These are phyloP conservation scores for Homarus gammarus DNA, from an alignment of 2,888 invertebrate species.

Conservation along the genomic window DNA sequence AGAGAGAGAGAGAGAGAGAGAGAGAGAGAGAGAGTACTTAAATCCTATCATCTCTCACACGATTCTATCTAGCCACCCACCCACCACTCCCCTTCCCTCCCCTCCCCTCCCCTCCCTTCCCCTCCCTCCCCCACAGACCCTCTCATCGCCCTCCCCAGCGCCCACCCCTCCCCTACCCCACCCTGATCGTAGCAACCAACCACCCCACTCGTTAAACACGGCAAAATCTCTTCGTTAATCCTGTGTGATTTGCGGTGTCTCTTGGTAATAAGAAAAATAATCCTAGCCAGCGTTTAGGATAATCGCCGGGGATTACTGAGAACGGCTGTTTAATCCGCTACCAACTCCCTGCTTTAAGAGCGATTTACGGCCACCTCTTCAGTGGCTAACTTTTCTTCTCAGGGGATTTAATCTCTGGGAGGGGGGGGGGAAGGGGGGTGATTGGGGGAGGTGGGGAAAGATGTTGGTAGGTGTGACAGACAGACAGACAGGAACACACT, in stretches of 20 bases:
- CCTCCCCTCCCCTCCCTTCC: not conserved
- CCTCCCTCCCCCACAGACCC: not conserved
- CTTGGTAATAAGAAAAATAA: not conserved
- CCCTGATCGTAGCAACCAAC: no score
- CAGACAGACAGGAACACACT: not conserved
- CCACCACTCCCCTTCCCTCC: not conserved
- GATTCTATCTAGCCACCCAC: no score
- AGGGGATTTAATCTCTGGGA: not conserved
- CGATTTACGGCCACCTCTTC: not conserved
- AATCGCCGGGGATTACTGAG: not conserved
- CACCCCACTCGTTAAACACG: not conserved
- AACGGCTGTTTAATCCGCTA: not conserved
- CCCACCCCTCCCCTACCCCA: not conserved
- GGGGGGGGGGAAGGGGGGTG: no score
- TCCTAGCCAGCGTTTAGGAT: not conserved
- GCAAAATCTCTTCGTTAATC: not conserved
- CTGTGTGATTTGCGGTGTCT: not conserved
- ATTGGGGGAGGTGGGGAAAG: not conserved
- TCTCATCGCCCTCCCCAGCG: no score
- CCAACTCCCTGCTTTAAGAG: not conserved
- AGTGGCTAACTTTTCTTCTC: not conserved
- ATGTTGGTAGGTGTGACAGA: not conserved
- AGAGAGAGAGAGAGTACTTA: no score
- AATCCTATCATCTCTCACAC: no score
- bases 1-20: no score